Base-by-base conservation (phyloP, 1,140 invertebrate species). In the Camponotus vicinus region DNA sequence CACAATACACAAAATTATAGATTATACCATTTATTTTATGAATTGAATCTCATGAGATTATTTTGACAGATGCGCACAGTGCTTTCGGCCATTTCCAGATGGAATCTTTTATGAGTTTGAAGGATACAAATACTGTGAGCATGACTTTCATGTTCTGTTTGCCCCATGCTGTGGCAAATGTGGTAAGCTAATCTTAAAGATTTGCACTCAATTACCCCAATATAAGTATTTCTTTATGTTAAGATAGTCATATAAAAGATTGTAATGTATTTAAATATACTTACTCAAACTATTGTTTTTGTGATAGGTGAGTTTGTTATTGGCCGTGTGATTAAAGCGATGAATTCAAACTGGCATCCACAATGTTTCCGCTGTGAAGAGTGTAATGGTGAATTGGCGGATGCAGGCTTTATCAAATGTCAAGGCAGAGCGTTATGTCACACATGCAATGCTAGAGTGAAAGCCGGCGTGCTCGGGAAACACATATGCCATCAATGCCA, bases 101-200 rank as follows among this genome's bases (percentile, higher is more conserved):
- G 99, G 99, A 71, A 97, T 99, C 59, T 99, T 99, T 94, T 99
- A 99, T 95, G 99, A 99, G 96, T 99, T 99, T 95, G 99, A 99
- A 95, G 99, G 98, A 2, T 96, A 99, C 52, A 99, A 99, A 95
- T 99, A 99, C 94, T 99, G 99, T 93, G 99, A 99, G 96, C 98
- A 99, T 95, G 99, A 99, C 94, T 99, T 99, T 93, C 99, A 99
- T 95, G 98, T 99, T 11, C 95, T 99, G 0, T 99, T 99, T 96
- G 99, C 99, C 3, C 99, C 99, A 2, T 99, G 99, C 93, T 99
- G 99, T 95, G 98, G 97, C 91, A 98, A 98, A 96, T 99, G 99
- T 94, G 98, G 98, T 98, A 96, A 96, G 96, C 88, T 89, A 71
- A 49, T 49, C 11, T 49, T 49, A 52, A 18, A 18, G 67, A 67